Evolutionary conservation across 2,113 vertebrate genomes (phyloP).

Genomic region (Dasyornis broadbenti): DNA sequence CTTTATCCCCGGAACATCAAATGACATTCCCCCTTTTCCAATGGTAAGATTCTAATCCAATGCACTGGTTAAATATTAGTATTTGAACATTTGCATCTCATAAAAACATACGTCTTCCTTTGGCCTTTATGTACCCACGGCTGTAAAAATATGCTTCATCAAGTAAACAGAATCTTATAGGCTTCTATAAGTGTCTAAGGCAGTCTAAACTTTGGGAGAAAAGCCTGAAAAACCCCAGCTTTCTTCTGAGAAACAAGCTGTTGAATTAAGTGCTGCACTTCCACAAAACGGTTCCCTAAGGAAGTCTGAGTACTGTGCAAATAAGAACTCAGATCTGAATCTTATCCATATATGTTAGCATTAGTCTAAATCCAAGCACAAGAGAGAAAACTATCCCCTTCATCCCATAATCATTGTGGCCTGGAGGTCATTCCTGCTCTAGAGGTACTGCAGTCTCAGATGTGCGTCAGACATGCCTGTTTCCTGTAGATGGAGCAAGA

Average conservation of each 20-base stretch:
- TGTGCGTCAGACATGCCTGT: not conserved
- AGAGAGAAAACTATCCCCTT: not conserved
- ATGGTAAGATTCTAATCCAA: not conserved
- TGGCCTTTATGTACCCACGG: not conserved
- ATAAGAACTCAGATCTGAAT: not conserved
- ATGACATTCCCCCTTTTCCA: not conserved
- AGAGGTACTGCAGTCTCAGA: not conserved
- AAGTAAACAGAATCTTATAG: not conserved
- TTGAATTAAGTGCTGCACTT: not conserved
- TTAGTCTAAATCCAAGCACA: not conserved
- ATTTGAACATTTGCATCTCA: not conserved
- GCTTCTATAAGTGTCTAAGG: accelerated
- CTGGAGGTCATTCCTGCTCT: not conserved
- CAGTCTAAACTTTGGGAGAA: not conserved
- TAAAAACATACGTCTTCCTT: not conserved
- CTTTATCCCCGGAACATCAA: not conserved
- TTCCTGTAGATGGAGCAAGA: slow-evolving; percentile 61
- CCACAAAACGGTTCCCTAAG: not conserved
- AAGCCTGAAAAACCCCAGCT: not conserved
- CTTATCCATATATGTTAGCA: not conserved
- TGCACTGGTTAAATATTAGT: not conserved
- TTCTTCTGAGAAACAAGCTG: not conserved
- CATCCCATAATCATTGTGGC: not conserved
- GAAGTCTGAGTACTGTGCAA: not conserved
- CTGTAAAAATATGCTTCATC: not conserved